A percentile compares a stretch with the other conserved stretches of the same genome.
Conservation (phyloP, 2,113 vertebrate species). For the Calidris pugnax region DNA sequence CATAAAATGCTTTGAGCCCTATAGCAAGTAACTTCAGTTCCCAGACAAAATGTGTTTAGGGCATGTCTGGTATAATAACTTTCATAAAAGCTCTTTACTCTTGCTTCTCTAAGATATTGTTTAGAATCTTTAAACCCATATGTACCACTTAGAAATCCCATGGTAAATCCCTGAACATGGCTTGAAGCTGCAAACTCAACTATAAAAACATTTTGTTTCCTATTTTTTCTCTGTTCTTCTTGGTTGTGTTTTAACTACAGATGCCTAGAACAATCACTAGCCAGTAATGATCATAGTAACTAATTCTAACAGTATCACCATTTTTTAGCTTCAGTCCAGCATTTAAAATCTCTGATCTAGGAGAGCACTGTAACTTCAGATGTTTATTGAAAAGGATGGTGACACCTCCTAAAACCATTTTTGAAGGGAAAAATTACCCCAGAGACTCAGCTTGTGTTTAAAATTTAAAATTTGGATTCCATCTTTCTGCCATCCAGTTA, state of each 20-base stretch:
- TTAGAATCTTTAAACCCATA: neutral
- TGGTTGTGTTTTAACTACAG: neutral
- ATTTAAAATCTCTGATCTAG: neutral
- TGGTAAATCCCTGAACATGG: neutral
- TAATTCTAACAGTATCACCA: neutral
- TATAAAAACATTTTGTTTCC: neutral
- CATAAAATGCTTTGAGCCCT: neutral
- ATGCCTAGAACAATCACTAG: neutral
- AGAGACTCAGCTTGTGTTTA: neutral
- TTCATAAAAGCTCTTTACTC: neutral
- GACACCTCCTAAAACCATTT: neutral
- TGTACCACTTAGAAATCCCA: neutral
- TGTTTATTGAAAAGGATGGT: neutral
- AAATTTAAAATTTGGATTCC: slow-evolving; percentile 13
- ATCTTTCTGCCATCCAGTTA: slow-evolving; percentile 25
- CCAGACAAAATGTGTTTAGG: neutral
- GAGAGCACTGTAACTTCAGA: neutral
- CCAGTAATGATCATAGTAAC: neutral
- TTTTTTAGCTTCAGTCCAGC: neutral
- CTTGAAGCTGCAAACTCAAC: neutral
- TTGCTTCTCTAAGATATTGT: neutral
- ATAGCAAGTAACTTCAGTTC: neutral
- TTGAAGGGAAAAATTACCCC: neutral
- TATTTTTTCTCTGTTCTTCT: neutral
- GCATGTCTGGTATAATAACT: neutral